Conservation (phyloP, 2,797 vertebrate species). For the Microctenopoma steveboyesi region DNA sequence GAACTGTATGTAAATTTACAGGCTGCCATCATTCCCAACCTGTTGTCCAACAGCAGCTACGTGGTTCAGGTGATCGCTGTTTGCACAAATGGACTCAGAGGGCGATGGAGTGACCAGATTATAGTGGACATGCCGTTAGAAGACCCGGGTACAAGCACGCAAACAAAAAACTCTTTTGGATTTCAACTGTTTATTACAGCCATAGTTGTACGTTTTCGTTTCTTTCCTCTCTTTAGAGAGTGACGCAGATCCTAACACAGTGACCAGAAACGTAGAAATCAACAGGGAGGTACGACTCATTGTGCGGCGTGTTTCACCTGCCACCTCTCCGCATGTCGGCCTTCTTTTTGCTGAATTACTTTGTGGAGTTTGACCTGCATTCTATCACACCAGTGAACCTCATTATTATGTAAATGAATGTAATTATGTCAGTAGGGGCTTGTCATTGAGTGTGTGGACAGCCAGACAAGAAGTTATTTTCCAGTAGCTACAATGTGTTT, state of each 20-base stretch:
- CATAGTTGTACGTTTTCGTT: background rate
- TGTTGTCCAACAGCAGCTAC: conserved; percentile 94
- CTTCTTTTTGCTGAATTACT: conserved; percentile 26
- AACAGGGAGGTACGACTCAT: conserved; percentile 68
- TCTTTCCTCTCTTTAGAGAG: conserved; percentile 64
- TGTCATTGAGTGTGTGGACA: conserved; percentile 28
- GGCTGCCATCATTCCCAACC: conserved; percentile 93
- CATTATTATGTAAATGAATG: conserved; percentile 55
- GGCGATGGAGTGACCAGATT: conserved; percentile 93
- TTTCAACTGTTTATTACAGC: background rate
- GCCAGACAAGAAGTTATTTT: conserved; percentile 14
- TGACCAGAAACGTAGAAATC: conserved; percentile 51
- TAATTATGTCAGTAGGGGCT: conserved; percentile 40
- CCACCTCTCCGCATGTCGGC: background rate
- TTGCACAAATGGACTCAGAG: conserved; percentile 92
- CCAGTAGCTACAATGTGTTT: background rate
- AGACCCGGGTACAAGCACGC: conserved; percentile 83
- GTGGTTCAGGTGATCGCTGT: conserved; percentile 96
- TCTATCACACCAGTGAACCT: conserved; percentile 22
- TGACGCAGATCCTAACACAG: conserved; percentile 64
- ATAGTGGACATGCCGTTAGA: conserved; percentile 95
- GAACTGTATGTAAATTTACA: conserved; percentile 53
- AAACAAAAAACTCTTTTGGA: background rate
- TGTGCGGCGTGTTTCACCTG: conserved; percentile 4
- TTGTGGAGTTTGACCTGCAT: background rate